Evolutionary conservation across 1,140 invertebrate species (phyloP).

Genomic region (Aphis craccivora): DNA sequence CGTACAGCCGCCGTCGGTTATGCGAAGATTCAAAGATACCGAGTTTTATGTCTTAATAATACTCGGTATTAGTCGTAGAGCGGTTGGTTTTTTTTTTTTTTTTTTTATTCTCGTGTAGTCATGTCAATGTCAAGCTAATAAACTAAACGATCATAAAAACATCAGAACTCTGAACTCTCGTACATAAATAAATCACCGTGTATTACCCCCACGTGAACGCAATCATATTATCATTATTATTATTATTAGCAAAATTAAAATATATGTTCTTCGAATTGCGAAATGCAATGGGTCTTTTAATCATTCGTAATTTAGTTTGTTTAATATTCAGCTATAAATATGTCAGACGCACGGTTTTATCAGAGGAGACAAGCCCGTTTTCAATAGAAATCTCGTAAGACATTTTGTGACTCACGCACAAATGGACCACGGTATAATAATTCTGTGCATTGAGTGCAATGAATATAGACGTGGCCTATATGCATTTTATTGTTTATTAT

Average conservation of each 20-base stretch:
- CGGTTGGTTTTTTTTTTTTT: neutral
- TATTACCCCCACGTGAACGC: neutral
- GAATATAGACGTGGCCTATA: neutral
- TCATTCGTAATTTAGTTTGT: constrained; percentile 25
- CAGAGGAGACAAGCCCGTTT: neutral
- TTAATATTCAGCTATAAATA: constrained; percentile 4
- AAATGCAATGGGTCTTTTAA: constrained; percentile 19
- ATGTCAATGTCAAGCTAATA: constrained; percentile 47
- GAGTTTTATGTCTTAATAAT: constrained; percentile 41
- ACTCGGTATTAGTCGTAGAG: neutral
- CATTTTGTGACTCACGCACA: neutral
- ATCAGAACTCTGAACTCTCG: constrained; percentile 1
- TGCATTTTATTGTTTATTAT: neutral
- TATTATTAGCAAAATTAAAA: neutral
- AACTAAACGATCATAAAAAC: constrained; percentile 49
- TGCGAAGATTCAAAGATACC: constrained; percentile 26
- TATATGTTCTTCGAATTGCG: constrained; percentile 2
- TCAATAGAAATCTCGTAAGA: neutral
- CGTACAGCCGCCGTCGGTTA: neutral
- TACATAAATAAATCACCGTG: constrained; percentile 15
- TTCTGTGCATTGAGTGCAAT: neutral
- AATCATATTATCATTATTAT: neutral
- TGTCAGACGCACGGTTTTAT: neutral
- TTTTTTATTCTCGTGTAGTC: constrained; percentile 1
- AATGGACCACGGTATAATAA: neutral